These are phyloP conservation scores for Oegoconia quadripuncta DNA, from an alignment of 2,888 invertebrate genomes.

Conservation along the genomic window DNA sequence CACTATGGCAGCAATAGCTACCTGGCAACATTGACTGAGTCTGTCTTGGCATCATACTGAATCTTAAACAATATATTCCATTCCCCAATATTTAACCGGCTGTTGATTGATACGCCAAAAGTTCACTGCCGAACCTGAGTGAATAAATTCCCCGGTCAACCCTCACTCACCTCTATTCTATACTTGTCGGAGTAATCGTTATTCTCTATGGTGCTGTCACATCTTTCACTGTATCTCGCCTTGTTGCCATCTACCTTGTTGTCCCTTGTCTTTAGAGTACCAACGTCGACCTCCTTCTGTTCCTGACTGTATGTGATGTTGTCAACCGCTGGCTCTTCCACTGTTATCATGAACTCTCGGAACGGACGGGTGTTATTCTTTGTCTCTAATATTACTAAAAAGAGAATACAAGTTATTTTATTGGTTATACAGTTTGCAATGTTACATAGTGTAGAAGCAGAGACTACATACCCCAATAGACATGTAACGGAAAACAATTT, in stretches of 20 bases:
- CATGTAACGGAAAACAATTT: too few relatives aligned
- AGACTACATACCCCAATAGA: not conserved
- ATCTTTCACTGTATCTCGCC: conserved; percentile 59
- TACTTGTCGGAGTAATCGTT: conserved; percentile 56
- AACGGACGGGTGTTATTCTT: conserved; percentile 41
- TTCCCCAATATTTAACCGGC: too few relatives aligned
- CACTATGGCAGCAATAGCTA: too few relatives aligned
- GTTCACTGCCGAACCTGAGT: too few relatives aligned
- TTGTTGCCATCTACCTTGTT: conserved; percentile 28
- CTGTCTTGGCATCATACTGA: too few relatives aligned
- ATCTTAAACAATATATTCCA: too few relatives aligned
- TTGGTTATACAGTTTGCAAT: not conserved
- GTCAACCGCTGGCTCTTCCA: conserved; percentile 60
- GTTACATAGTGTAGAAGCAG: not conserved
- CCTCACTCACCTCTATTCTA: conserved; percentile 51
- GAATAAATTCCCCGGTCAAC: too few relatives aligned
- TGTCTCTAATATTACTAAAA: conserved; percentile 51
- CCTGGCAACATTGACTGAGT: too few relatives aligned
- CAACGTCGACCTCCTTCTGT: conserved; percentile 43
- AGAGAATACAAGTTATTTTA: not conserved
- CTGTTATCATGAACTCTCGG: conserved; percentile 68
- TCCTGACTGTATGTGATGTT: conserved; percentile 36
- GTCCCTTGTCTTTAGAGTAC: conserved; percentile 57
- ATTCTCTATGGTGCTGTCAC: conserved; percentile 60
- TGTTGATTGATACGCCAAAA: too few relatives aligned